phyloP scores from a whole-genome alignment of 2,797 vertebrate species.

The Anguilla marmorata region DNA sequence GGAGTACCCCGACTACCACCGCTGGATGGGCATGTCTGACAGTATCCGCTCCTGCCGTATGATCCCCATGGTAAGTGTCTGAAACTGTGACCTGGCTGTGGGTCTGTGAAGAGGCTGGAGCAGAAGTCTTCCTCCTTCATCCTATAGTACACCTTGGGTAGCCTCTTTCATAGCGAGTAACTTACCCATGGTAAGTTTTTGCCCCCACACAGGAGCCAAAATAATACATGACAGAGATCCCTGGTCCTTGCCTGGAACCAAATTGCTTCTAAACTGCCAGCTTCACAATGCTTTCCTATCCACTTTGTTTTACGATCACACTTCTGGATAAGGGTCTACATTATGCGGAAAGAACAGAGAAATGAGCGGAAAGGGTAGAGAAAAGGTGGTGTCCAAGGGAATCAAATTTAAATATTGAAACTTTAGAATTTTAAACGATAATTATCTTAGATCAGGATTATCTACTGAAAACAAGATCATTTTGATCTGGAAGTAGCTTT shows the following conservation, averaged over 20 bases:
- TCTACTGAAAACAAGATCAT: background rate
- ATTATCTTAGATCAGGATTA: background rate
- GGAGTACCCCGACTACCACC: slow-evolving; percentile 52
- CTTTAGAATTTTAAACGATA: background rate
- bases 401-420: background rate
- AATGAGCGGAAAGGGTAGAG: background rate
- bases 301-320: background rate
- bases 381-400: no score
- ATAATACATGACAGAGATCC: background rate
- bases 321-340: background rate
- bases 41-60: slow-evolving; percentile 51
- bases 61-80: slow-evolving; percentile 47
- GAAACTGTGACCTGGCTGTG: no score
- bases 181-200: no score
- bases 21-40: slow-evolving; percentile 53
- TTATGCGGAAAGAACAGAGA: background rate
- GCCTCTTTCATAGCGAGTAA: no score
- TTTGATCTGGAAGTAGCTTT: background rate
- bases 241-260: no score
- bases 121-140: no score
- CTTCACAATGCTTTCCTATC: background rate
- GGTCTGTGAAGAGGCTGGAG: no score
- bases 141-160: no score
- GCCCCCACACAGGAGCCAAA: background rate
- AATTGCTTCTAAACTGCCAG: background rate